These are phyloP conservation scores for Cylloceria caligata DNA, from an alignment of 2,888 invertebrate genomes.

Conservation along the genomic window DNA sequence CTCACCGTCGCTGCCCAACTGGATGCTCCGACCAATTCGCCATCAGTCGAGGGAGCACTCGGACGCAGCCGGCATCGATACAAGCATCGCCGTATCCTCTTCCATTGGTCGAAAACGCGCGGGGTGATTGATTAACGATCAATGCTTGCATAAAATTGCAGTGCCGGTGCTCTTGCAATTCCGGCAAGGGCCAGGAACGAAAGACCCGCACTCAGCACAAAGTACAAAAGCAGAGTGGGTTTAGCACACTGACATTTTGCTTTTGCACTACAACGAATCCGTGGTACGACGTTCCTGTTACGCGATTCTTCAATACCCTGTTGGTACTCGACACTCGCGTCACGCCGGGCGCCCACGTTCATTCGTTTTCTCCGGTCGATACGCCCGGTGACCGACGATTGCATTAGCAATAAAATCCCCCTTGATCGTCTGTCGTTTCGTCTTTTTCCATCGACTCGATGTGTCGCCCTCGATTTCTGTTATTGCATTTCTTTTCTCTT, in stretches of 20 bases:
- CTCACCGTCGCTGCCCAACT: constrained; percentile 29
- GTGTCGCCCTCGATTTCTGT: constrained; percentile 43
- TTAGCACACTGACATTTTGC: constrained; percentile 31
- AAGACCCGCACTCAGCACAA: constrained; percentile 5
- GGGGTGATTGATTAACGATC: constrained; percentile 81
- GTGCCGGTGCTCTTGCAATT: constrained; percentile 1
- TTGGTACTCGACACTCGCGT: constrained; percentile 50
- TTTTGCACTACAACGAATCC: constrained; percentile 33
- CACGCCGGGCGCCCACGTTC: constrained; percentile 64
- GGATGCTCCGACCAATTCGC: constrained; percentile 44
- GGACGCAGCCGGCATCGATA: constrained; percentile 36
- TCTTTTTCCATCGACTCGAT: constrained; percentile 55
- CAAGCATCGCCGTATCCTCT: constrained; percentile 44
- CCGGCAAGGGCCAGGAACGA: neutral
- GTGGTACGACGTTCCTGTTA: too few relatives aligned
- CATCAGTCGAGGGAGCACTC: constrained; percentile 23
- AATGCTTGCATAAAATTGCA: constrained; percentile 79
- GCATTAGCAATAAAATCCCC: constrained; percentile 78
- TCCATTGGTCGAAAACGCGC: constrained; percentile 62
- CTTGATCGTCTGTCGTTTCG: constrained; percentile 49
- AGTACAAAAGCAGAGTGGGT: constrained; percentile 2
- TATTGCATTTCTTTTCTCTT: constrained; percentile 43
- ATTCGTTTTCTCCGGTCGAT: constrained; percentile 65
- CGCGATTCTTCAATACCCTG: too few relatives aligned
- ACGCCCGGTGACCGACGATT: constrained; percentile 70